Conservation (phyloP, 2,797 vertebrate species). For the Tragopan temminckii region DNA sequence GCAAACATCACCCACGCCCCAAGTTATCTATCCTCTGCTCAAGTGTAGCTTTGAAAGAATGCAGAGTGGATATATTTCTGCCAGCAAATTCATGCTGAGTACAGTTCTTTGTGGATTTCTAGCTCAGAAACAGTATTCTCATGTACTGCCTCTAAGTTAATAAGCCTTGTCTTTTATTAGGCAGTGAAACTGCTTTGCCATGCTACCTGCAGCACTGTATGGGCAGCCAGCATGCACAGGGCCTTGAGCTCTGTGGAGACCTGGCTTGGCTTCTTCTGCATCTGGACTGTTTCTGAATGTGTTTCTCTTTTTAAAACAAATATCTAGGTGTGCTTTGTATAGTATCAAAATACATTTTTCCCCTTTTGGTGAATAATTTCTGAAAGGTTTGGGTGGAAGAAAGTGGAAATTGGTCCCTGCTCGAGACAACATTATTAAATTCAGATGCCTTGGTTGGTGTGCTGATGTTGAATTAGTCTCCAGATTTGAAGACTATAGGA, state of each 20-base stretch:
- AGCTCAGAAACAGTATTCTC: background rate
- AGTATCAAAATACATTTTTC: background rate
- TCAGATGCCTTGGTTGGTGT: background rate
- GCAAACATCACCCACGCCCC: background rate
- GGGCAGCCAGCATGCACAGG: background rate
- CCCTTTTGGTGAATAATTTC: background rate
- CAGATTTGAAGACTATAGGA: background rate
- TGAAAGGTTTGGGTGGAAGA: background rate
- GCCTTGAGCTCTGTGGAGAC: background rate
- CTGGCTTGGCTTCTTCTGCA: background rate
- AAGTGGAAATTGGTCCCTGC: background rate
- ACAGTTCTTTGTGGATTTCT: background rate
- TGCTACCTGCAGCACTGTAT: background rate
- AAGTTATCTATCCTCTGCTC: background rate
- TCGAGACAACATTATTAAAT: background rate
- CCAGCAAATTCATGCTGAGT: background rate
- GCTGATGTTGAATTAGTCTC: background rate
- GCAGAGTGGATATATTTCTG: background rate
- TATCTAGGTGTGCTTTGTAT: background rate
- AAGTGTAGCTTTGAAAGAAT: background rate
- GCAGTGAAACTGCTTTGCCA: background rate
- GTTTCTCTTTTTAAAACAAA: background rate
- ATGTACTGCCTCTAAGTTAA: background rate
- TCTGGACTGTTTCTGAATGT: background rate
- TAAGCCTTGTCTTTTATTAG: background rate